phyloP scores from a whole-genome alignment of 2,113 vertebrate species.

The Rhabdomys dilectus region DNA sequence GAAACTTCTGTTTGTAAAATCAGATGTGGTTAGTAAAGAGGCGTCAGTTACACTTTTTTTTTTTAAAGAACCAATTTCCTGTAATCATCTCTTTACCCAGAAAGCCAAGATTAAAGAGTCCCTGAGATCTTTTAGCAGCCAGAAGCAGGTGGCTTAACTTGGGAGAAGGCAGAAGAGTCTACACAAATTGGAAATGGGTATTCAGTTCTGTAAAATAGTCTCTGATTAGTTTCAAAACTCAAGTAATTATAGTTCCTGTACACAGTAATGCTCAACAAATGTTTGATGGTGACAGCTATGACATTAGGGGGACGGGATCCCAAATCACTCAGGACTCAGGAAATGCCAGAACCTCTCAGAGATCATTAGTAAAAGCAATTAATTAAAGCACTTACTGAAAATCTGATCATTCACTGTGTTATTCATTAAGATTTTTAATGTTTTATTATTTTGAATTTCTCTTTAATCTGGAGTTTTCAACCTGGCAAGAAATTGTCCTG shows the following conservation, averaged over 20 bases:
- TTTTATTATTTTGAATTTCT: constrained; percentile 27
- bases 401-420: constrained; percentile 11
- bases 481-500: constrained; percentile 25
- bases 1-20: neutral
- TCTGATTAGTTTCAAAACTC: constrained; percentile 61
- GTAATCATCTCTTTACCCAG: constrained; percentile 8
- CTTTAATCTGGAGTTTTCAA: constrained; percentile 57
- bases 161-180: constrained; percentile 26
- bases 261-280: constrained; percentile 12
- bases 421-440: constrained; percentile 52
- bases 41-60: neutral
- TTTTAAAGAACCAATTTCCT: constrained; percentile 30
- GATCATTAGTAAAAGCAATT: constrained; percentile 54
- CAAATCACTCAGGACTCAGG: constrained; percentile 45
- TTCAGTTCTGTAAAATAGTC: constrained; percentile 43
- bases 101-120: constrained; percentile 55
- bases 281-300: constrained; percentile 46
- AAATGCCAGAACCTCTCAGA: constrained; percentile 55
- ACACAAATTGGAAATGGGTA: constrained; percentile 45
- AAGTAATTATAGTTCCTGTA: constrained; percentile 41
- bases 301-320: neutral
- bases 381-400: constrained; percentile 56
- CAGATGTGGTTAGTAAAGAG: constrained; percentile 16
- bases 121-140: constrained; percentile 20
- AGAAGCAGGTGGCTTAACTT: constrained; percentile 47